phyloP scores from a whole-genome alignment of 2,113 vertebrate species.

The Clarias gariepinus region DNA sequence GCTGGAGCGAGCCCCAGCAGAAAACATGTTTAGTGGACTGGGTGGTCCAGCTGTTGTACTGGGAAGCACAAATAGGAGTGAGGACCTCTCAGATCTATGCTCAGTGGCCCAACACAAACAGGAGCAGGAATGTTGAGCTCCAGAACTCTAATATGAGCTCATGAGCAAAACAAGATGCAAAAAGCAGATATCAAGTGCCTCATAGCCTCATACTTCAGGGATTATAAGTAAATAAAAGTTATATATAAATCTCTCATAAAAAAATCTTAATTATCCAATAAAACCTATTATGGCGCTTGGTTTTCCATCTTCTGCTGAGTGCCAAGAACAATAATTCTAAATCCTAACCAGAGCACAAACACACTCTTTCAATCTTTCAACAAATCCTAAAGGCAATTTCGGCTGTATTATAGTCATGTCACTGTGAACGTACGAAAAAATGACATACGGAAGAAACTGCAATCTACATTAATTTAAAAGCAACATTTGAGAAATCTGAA shows the following conservation, averaged over 20 bases:
- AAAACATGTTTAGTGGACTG: constrained; percentile 43
- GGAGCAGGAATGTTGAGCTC: constrained; percentile 46
- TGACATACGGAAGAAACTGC: constrained; percentile 14
- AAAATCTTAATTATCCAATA: constrained; percentile 52
- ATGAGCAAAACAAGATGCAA: constrained; percentile 35
- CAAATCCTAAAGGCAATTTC: constrained; percentile 57
- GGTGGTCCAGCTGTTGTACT: constrained; percentile 52
- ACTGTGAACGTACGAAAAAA: not conserved
- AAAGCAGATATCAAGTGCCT: constrained; percentile 48
- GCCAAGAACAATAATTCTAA: constrained; percentile 62
- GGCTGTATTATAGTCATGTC: constrained; percentile 37
- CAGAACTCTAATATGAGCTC: constrained; percentile 33
- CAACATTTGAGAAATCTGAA: not conserved
- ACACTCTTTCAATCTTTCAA: constrained; percentile 58
- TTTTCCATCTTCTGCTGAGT: constrained; percentile 53
- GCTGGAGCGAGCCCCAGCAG: constrained; percentile 29
- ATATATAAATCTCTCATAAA: constrained; percentile 48
- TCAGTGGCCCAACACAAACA: constrained; percentile 54
- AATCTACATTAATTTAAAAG: not conserved
- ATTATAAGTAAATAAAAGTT: constrained; percentile 51
- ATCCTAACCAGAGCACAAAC: constrained; percentile 56
- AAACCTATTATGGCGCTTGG: constrained; percentile 42
- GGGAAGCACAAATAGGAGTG: constrained; percentile 44
- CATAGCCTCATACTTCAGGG: constrained; percentile 37
- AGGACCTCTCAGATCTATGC: constrained; percentile 33